These are phyloP conservation scores for Drosophila percnosoma DNA, from an alignment of 2,888 invertebrate genomes.

Conservation along the genomic window DNA sequence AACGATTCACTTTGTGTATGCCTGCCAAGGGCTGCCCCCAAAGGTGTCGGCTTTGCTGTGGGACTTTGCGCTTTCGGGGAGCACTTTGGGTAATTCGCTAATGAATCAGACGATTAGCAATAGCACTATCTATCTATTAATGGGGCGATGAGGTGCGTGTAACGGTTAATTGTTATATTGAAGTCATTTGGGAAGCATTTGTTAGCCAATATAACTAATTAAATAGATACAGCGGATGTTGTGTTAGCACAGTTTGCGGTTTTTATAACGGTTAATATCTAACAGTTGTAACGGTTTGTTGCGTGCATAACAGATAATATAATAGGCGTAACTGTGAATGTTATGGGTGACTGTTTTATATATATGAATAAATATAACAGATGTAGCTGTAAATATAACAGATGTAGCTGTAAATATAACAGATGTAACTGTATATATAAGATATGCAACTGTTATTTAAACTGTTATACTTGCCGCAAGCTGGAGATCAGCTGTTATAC, in stretches of 20 bases:
- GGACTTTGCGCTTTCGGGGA: conserved; percentile 33
- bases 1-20: conserved; percentile 31
- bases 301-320: neutral
- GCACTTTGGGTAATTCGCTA: conserved; percentile 37
- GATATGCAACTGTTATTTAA: neutral
- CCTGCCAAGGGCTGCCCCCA: conserved; percentile 33
- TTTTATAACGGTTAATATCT: neutral
- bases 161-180: neutral
- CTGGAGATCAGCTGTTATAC: neutral
- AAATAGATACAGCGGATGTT: neutral
- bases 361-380: too few relatives aligned
- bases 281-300: neutral
- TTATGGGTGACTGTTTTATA: neutral
- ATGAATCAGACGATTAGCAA: conserved; percentile 47
- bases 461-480: neutral
- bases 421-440: neutral
- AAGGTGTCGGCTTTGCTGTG: conserved; percentile 42
- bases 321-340: neutral
- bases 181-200: neutral
- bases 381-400: neutral
- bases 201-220: neutral
- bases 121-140: neutral
- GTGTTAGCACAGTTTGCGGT: neutral
- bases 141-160: conserved; percentile 13
- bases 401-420: neutral